Evolutionary conservation across 2,113 vertebrate genomes (phyloP), one percentile per base, ranked within the genome.

Genomic region (Callipepla squamata): DNA sequence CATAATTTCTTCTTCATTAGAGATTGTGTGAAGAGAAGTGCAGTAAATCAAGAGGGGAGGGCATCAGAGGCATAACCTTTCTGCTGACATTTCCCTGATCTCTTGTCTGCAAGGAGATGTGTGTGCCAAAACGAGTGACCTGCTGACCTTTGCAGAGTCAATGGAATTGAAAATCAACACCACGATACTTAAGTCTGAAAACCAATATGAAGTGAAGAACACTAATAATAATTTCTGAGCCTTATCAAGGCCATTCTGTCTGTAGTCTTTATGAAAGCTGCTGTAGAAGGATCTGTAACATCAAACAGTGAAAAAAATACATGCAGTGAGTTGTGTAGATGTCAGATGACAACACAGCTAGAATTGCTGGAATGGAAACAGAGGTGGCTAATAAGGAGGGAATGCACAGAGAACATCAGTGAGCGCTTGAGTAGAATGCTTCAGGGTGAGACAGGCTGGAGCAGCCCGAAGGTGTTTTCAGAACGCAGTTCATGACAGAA

Each of bases 121-220:
- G 44, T 44, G 44, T 65, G 76, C 79, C 68, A 66, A 83, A 90
- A 62, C 16, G 61, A 40, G 7, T 80, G 80, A 86, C 61, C 57
- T 85, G 80, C 40, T 83, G 34, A 78, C 34, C 38, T 83, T 78
- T 61, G 14, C 74, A 68, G 87, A 81, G 61, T 92, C 58, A 76
- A 25, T 74, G 34, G 28, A 51, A 78, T 50, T 88, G 85, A 88
- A 94, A 83, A 85, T 85, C 55, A 77, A 36, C 68, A 83, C 72
- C 36, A 26, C 47, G 55, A 69, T 85, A 67, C 58, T 89, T 66
- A 58, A 2, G 28, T 42, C 59, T 66, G 81, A 70, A 89, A 93
- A 92, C 11, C 48, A 72, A 25, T 81, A 70, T 38, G 45, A 57
- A 42, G 22, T 47, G 47, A 77, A 70, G 48, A 82, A 53, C 65